Base-by-base conservation (phyloP, 2,888 invertebrate genomes). In the Caenorhabditis afra region DNA sequence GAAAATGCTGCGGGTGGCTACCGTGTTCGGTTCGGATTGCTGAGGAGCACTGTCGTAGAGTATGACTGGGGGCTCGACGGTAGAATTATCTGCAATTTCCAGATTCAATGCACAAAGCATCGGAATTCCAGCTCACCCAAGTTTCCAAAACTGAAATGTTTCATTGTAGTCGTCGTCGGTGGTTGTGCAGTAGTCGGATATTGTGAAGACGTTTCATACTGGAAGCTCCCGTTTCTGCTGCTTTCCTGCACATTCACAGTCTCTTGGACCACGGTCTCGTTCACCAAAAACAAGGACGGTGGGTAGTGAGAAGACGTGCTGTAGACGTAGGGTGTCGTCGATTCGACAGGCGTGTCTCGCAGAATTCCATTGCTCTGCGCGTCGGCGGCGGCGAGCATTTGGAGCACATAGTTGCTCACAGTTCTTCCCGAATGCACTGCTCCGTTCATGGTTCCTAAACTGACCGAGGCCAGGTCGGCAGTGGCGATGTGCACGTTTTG, bases 401-500 rank as follows among this genome's bases (percentile, higher is more conserved):
- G 55, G 16, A 74, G 62, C 14, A 74, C 67, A 57, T 79, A 62
- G 23, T 53, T 55, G 41, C 76, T 79, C 5, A 81, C 86, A 4
- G 53, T 14, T 12, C 83, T 37, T 10, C 84, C 87, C 1, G 82
- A 55, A 22, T 80, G 49, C 11, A 87, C 76, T 5, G 87, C 87
- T 58, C 87, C 87, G 53, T 87, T 87, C 86, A 86, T 87, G 53
- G 83, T 82, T 8, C 87, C 87, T 20, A 82, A 68, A 20, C 84
- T 81, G 5, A 35, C 62, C 2, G 75, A 77, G 1, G 82, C 75
- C 14, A 85, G 58, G 62, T 87, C 87, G 22, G 87, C 81, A 0
- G 85, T 82, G 10, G 87, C 85, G 44, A 87, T 84, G 61, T 81
- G 77, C 14, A 84, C 64, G 57, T 79, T 78, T 53, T 82, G 68